A percentile compares a stretch with the other conserved stretches of the same genome.
phyloP scores from a whole-genome alignment of 1,140 invertebrate species.

The Elymnias hypermnestra region DNA sequence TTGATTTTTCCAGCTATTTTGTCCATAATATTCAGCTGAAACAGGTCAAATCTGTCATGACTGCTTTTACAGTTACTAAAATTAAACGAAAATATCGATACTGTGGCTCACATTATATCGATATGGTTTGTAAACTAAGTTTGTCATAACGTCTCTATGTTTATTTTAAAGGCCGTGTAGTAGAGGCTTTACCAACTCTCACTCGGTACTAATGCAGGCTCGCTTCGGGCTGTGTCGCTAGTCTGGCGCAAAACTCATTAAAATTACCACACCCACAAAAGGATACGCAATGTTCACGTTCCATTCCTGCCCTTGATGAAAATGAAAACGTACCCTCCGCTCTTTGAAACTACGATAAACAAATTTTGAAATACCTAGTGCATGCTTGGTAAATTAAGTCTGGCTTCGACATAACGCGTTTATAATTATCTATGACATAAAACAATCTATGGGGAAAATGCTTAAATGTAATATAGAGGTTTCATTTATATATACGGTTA shows the following conservation, averaged over 20 bases:
- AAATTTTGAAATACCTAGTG: slow-evolving; percentile 19
- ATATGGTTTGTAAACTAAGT: too few species aligned
- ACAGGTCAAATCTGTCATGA: too few species aligned
- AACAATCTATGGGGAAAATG: too few species aligned
- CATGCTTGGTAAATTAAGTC: slow-evolving; percentile 17
- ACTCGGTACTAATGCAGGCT: slow-evolving; percentile 51
- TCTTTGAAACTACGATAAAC: slow-evolving; percentile 22
- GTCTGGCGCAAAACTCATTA: slow-evolving; percentile 66
- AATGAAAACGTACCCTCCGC: slow-evolving; percentile 27
- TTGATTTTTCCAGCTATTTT: too few species aligned
- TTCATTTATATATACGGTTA: too few species aligned
- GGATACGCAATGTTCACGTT: slow-evolving; percentile 28
- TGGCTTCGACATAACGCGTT: slow-evolving; percentile 1
- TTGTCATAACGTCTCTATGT: too few species aligned
- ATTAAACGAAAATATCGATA: too few species aligned
- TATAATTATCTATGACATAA: too few species aligned
- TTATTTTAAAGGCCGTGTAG: slow-evolving; percentile 16
- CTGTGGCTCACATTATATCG: too few species aligned
- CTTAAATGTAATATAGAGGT: too few species aligned
- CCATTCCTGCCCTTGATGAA: slow-evolving; percentile 25
- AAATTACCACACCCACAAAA: slow-evolving; percentile 61
- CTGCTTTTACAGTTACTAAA: too few species aligned
- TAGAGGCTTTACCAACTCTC: slow-evolving; percentile 36
- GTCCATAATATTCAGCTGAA: too few species aligned
- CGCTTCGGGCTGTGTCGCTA: slow-evolving; percentile 43